A percentile compares a stretch with the other conserved stretches of the same genome.
Conservation (phyloP, 2,113 vertebrate genomes). For the Coptodon bakossiorum region DNA sequence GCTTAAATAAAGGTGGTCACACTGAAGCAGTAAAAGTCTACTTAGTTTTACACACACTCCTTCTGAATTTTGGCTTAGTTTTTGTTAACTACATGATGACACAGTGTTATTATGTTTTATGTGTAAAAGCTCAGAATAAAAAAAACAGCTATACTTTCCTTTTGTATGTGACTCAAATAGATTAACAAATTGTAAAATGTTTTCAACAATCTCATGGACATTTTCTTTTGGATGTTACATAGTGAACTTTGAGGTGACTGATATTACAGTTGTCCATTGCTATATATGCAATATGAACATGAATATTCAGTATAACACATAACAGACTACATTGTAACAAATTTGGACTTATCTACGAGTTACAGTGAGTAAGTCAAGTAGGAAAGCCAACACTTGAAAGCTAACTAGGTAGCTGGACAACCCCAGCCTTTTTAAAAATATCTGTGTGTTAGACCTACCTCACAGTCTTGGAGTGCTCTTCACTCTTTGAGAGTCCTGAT, state of each 20-base stretch:
- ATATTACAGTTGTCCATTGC: neutral
- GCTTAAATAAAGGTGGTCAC: neutral
- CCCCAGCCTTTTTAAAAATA: neutral
- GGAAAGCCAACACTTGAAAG: neutral
- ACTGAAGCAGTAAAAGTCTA: neutral
- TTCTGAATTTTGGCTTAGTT: neutral
- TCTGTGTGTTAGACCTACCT: conserved; percentile 2
- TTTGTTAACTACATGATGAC: neutral
- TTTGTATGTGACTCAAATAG: neutral
- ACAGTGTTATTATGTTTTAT: neutral
- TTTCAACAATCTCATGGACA: neutral
- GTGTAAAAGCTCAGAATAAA: neutral
- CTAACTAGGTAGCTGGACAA: neutral
- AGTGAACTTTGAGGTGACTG: neutral
- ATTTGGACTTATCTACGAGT: neutral
- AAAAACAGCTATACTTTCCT: neutral
- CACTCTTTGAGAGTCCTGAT: neutral
- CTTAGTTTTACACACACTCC: neutral
- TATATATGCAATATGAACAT: neutral
- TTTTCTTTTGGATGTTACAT: neutral
- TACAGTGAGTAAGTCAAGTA: neutral
- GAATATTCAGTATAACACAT: neutral
- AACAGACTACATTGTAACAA: neutral
- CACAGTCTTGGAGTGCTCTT: neutral
- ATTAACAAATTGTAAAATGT: neutral